Conservation (phyloP, 2,113 vertebrate genomes). For the Rostratula benghalensis region DNA sequence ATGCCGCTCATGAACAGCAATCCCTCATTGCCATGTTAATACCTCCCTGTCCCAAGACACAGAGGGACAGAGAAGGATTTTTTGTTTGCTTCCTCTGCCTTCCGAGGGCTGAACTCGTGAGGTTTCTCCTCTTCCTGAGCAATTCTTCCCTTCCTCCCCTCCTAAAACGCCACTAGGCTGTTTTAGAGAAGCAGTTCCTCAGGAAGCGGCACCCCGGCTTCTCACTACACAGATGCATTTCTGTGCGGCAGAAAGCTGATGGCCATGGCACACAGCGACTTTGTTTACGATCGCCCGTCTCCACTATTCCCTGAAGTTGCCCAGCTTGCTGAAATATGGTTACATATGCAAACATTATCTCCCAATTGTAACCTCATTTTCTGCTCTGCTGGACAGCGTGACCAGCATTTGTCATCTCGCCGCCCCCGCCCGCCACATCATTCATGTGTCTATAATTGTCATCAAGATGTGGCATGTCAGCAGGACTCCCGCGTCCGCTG, state of each 20-base stretch:
- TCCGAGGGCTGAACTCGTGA: neutral
- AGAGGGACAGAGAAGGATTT: neutral
- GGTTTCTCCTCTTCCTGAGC: neutral
- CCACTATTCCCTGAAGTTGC: slow-evolving; percentile 70
- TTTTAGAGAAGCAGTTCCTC: slow-evolving; percentile 15
- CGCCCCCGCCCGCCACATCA: slow-evolving; percentile 75
- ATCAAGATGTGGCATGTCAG: slow-evolving; percentile 82
- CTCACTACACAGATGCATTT: neutral
- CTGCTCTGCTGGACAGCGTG: slow-evolving; percentile 94
- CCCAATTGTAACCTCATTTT: slow-evolving; percentile 96
- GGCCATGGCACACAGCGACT: neutral
- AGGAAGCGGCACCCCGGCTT: neutral
- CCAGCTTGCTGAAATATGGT: slow-evolving; percentile 87
- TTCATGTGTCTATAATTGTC: slow-evolving; percentile 84
- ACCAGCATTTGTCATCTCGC: slow-evolving; percentile 86
- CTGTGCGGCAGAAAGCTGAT: neutral
- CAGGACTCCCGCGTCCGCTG: slow-evolving; percentile 81
- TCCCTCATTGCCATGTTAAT: neutral
- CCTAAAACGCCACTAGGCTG: neutral
- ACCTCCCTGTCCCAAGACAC: neutral
- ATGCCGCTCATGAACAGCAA: neutral
- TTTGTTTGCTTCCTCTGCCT: neutral
- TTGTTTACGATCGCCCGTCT: slow-evolving; percentile 30
- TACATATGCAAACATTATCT: slow-evolving; percentile 98
- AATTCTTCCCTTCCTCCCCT: neutral